Base-by-base conservation (phyloP, 2,888 invertebrate genomes). In the Linyphia triangularis region DNA sequence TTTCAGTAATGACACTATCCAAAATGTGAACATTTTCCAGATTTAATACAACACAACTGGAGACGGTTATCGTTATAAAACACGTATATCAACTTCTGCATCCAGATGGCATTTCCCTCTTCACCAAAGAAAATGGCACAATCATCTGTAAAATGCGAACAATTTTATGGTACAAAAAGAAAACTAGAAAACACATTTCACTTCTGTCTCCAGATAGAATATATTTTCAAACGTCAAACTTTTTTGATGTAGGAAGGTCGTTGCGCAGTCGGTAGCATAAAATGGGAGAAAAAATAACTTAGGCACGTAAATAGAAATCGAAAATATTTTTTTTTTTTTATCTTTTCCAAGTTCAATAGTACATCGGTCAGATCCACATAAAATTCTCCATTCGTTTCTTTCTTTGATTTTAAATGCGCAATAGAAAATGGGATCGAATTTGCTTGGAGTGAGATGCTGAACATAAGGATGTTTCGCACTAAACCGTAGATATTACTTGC, bases 91-190 rank as follows among this genome's bases (percentile, higher is more conserved):
- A 40, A 37, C 24, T 69, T 37, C 24, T 10, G 40, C 43, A 26
- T 43, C 70, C 70, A n/a, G 37, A 40, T 22, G 16, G 19, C 33
- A 24, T 28, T 72, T 10, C 26, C 24, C 51, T 33, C 9, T 51
- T 51, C 28, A 26, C 16, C 40, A 69, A 69, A 69, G 33, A 33
- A 33, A 33, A 16, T 57, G 57, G 22, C n/a, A 2, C 28, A 67
- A 67, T 67, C 33, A 33, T n/a, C 28, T 43, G 5, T 19, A 43
- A 43, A 72, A 72, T 24, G 70, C 13, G 70, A 72, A 51, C 26
- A 10, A 43, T 43, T 72, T 72, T 43, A 72, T n/a, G 26, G 28
- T 3, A 72, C 5, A 5, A 24, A 16, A 19, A 70, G 16, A 72
- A 72, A 24, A 5, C 51, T 72, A 16, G 43, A 26, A 51, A 72